Conservation (phyloP, 1,140 invertebrate species). For the Wasmannia auropunctata region DNA sequence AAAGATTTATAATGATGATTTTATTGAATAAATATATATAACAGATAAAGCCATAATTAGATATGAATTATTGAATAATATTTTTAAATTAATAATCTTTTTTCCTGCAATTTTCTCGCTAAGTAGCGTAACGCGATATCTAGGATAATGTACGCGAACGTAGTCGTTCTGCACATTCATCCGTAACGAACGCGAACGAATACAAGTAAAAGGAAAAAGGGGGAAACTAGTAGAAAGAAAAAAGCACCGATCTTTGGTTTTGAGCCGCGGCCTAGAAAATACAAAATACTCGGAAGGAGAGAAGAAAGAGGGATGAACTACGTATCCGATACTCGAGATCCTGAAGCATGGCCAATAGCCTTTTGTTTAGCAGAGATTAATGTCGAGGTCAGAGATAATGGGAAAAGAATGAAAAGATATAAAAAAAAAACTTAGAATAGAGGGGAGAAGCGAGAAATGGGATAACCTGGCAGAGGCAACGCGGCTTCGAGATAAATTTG, state of each 20-base stretch:
- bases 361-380: slow-evolving; percentile 64
- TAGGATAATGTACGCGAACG: background rate
- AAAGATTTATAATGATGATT: slow-evolving; percentile 4
- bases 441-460: background rate
- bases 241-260: slow-evolving; percentile 3
- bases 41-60: background rate
- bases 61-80: background rate
- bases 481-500: slow-evolving; percentile 75
- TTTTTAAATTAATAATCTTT: background rate
- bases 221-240: background rate
- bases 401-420: slow-evolving; percentile 38
- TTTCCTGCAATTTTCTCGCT: background rate
- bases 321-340: slow-evolving; percentile 53
- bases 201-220: background rate
- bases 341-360: slow-evolving; percentile 47
- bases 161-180: background rate
- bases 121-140: background rate
- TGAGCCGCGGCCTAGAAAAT: slow-evolving; percentile 39
- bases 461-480: slow-evolving; percentile 35
- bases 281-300: slow-evolving; percentile 11
- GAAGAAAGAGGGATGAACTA: background rate
- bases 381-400: slow-evolving; percentile 22
- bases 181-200: slow-evolving; percentile 7
- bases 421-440: slow-evolving; percentile 54
- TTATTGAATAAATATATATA: background rate